Percentiles rank a stretch among this genome's conserved stretches.
These are phyloP conservation scores for Protobothrops mucrosquamatus DNA, from an alignment of 2,113 vertebrate species.

Conservation along the genomic window DNA sequence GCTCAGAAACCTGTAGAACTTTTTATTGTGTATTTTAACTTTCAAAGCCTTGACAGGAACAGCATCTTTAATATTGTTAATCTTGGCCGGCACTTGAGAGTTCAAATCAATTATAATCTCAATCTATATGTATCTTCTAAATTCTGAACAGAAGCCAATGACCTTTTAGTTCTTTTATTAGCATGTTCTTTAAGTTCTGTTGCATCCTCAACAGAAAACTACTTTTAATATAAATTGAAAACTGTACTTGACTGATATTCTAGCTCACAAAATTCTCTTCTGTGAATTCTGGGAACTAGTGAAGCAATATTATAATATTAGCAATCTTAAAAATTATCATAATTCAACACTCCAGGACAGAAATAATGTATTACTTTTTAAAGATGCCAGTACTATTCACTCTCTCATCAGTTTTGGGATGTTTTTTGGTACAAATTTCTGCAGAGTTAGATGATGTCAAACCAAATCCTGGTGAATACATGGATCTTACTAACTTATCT, in stretches of 20 bases:
- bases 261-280: neutral
- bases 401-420: neutral
- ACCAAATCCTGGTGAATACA: neutral
- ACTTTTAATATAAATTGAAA: neutral
- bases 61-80: neutral
- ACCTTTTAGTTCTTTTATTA: neutral
- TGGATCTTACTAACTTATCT: neutral
- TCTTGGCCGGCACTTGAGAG: neutral
- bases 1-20: constrained; percentile 1
- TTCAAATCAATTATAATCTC: neutral
- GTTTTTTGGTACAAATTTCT: neutral
- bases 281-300: neutral
- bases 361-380: neutral
- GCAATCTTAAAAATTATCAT: neutral
- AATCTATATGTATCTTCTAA: neutral
- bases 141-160: neutral
- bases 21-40: constrained; percentile 17
- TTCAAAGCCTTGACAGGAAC: constrained; percentile 7
- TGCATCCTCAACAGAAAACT: neutral
- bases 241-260: neutral
- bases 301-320: neutral
- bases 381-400: neutral
- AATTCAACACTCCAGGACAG: neutral
- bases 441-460: neutral
- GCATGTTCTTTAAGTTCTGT: neutral